Percentiles rank a stretch among this genome's conserved stretches.
Conservation (phyloP, 2,113 vertebrate species). For the Chlamydotis undulata region DNA sequence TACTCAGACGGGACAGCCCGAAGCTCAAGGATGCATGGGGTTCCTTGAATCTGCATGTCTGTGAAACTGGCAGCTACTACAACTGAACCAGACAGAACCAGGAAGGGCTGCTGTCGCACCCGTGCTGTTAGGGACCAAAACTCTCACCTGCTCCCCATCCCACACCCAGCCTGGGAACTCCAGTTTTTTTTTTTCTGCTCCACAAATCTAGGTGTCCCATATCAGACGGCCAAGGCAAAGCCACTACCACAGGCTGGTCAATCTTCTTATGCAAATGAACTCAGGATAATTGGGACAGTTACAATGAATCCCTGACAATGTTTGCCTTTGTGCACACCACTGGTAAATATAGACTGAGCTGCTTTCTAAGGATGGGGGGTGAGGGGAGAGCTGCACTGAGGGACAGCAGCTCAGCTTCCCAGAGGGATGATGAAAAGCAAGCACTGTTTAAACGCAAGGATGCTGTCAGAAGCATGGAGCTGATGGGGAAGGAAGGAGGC, state of each 20-base stretch:
- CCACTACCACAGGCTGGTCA: not conserved
- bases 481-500: not conserved
- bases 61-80: not conserved
- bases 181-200: not conserved
- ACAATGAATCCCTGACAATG: slow-evolving; percentile 1
- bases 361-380: not conserved
- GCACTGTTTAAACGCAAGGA: not conserved
- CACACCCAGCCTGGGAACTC: not conserved
- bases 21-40: not conserved
- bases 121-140: not conserved
- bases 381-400: not conserved
- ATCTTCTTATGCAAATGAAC: slow-evolving; percentile 36
- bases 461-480: not conserved
- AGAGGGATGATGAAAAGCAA: not conserved
- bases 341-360: not conserved
- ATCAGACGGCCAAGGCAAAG: not conserved
- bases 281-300: not conserved
- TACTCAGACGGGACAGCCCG: not conserved
- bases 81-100: not conserved
- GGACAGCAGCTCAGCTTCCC: not conserved
- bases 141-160: not conserved
- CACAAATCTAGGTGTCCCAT: not conserved
- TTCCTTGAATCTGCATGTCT: not conserved
- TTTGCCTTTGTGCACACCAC: slow-evolving; percentile 11
- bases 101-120: not conserved